Base-by-base conservation (phyloP, 2,113 vertebrate species). In the Neopipo cinnamomea region DNA sequence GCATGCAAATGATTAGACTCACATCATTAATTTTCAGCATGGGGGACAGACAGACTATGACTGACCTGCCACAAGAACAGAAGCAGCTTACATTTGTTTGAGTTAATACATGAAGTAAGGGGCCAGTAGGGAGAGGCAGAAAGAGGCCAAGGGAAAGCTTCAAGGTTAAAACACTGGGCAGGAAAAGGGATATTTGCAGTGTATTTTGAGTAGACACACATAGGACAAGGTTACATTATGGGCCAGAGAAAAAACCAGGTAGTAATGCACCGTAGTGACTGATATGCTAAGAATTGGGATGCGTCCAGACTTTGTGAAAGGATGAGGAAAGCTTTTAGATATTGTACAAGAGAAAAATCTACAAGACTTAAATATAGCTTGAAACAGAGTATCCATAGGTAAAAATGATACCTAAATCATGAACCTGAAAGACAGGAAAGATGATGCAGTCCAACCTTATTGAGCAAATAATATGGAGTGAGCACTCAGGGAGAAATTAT, bases 401-500 rank as follows among this genome's bases (percentile, higher is more conserved):
- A 30, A 63, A 87, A 87, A 75, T 67, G 27, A 63, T 93, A 65
- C 35, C 81, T 94, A 92, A 92, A 87, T 94, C 53, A 75, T 75
- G 53, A 91, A 82, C 61, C 44, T 91, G 87, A 94, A 94, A 65
- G 80, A 90, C 35, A 44, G 79, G 76, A 86, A 84, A 91, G 47
- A 91, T 49, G 74, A 66, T 85, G 85, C 2, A 6, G 37, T 94
- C 63, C 42, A 35, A 71, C 2, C 2, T 76, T 93, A 86, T 59
- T 92, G 85, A 88, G 75, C 49, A 76, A 80, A 73, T 90, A 95
- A 66, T 91, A 46, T 3, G 59, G 67, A 94, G 58, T 63, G 82
- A 94, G 67, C 85, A 85, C 85, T 96, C 31, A 11, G 78, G 63
- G 88, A 90, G 75, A 88, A 96, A 91, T 95, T 94, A 94, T 93